Conservation (phyloP, 2,888 invertebrate species). For the Philaethria dido region DNA sequence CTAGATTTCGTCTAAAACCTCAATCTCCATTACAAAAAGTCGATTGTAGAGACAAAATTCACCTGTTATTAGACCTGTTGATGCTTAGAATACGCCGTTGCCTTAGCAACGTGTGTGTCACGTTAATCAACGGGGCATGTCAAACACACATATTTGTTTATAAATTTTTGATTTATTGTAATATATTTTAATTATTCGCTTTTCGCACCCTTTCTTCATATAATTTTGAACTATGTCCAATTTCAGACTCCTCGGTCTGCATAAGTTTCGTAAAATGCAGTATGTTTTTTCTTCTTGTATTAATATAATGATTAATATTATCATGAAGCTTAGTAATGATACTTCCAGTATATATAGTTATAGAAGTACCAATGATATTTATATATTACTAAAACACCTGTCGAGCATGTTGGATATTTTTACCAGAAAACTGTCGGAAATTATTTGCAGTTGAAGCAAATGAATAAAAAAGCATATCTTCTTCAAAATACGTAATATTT, state of each 20-base stretch:
- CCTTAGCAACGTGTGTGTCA: background rate
- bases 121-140: background rate
- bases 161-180: too few species aligned
- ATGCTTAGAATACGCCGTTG: background rate
- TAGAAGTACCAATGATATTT: constrained; percentile 3
- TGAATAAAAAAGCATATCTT: background rate
- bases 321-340: background rate
- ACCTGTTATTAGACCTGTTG: background rate
- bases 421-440: background rate
- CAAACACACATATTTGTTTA: too few species aligned
- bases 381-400: constrained; percentile 11
- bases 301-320: background rate
- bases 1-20: background rate
- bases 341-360: constrained; percentile 6
- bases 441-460: constrained; percentile 11
- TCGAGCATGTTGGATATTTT: background rate
- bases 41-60: background rate
- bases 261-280: too few species aligned
- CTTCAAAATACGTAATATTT: background rate
- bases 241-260: too few species aligned
- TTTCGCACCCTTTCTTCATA: too few species aligned
- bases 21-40: background rate
- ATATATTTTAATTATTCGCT: too few species aligned
- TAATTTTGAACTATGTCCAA: too few species aligned
- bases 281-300: too few species aligned